Percentiles rank a stretch among this genome's conserved stretches.
Evolutionary conservation across 1,140 invertebrate species (phyloP).

Genomic region (Cyclargus thomasi): DNA sequence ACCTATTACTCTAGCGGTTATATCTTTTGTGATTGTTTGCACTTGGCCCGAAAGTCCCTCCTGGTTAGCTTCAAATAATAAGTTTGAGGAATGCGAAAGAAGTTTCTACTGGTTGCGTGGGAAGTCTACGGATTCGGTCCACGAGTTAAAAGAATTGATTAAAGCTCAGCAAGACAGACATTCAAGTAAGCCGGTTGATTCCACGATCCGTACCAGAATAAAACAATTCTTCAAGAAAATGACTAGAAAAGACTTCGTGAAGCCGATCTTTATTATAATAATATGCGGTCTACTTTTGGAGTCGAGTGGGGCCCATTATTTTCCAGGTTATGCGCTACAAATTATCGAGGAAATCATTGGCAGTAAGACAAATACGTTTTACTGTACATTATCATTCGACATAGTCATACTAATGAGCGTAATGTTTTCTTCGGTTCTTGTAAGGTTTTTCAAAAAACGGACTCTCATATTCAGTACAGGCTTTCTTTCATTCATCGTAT

Average conservation of each 20-base stretch:
- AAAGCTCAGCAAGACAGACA: constrained; percentile 33
- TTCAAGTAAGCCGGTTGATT: background rate
- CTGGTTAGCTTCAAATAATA: constrained; percentile 39
- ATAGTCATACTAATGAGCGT: constrained; percentile 42
- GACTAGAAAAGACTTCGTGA: constrained; percentile 40
- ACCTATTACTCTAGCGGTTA: constrained; percentile 28
- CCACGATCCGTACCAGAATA: constrained; percentile 13
- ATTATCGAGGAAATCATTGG: constrained; percentile 41
- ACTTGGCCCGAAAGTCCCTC: constrained; percentile 51
- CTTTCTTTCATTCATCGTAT: constrained; percentile 26
- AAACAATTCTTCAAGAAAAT: constrained; percentile 40
- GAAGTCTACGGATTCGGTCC: constrained; percentile 23
- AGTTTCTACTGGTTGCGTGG: constrained; percentile 45
- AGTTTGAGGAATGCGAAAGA: constrained; percentile 35
- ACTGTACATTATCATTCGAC: constrained; percentile 45
- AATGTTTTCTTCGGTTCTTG: constrained; percentile 38
- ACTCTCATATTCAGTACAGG: background rate
- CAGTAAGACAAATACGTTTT: constrained; percentile 37
- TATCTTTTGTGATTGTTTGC: constrained; percentile 30
- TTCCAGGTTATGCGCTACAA: constrained; percentile 45
- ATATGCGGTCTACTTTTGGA: constrained; percentile 37
- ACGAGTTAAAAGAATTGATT: constrained; percentile 39
- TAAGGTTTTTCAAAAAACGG: constrained; percentile 32
- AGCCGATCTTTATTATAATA: constrained; percentile 40
- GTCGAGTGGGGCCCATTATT: constrained; percentile 42